Base-by-base conservation (phyloP, 2,888 invertebrate species). In the Trissonchulus sp. region DNA sequence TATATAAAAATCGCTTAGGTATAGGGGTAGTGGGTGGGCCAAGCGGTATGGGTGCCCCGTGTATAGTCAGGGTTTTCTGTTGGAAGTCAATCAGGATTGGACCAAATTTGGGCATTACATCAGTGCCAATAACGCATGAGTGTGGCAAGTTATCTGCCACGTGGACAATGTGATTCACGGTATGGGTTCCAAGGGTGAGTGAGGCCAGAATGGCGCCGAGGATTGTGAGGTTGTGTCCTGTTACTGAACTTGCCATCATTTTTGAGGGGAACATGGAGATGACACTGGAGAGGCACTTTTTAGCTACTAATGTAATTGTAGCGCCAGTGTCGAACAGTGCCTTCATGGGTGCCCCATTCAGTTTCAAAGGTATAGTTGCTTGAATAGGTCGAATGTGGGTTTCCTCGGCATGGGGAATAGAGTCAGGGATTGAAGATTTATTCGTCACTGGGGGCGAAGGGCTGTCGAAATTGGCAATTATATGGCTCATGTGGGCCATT, bases 241-340 rank as follows among this genome's bases (percentile, higher is more conserved):
- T 60, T 18, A 60, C n/a, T 60, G n/a, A n/a, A n/a, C n/a, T n/a
- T n/a, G n/a, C n/a, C n/a, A n/a, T n/a, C n/a, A n/a, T n/a, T n/a
- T n/a, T n/a, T n/a, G n/a, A n/a, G n/a, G n/a, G n/a, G n/a, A n/a
- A n/a, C n/a, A n/a, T n/a, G n/a, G n/a, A n/a, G n/a, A n/a, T n/a
- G n/a, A n/a, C n/a, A n/a, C n/a, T n/a, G n/a, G n/a, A n/a, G n/a
- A n/a, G n/a, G n/a, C n/a, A n/a, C n/a, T n/a, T n/a, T n/a, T n/a
- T n/a, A n/a, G n/a, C n/a, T 65, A 65, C 34, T 34, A 65, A 30
- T 65, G 65, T 31, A 31, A 65, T 65, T n/a, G 28, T 8, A 30
- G 65, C 65, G n/a, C 65, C 65, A 3, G 65, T 65, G n/a, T 65
- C 65, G 15, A 65, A 15, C 3, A 65, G 65, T 65, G 65, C 65